Evolutionary conservation across 1,140 invertebrate species (phyloP), one percentile per base, ranked within the genome.

Genomic region (Meloidogyne chitwoodi): DNA sequence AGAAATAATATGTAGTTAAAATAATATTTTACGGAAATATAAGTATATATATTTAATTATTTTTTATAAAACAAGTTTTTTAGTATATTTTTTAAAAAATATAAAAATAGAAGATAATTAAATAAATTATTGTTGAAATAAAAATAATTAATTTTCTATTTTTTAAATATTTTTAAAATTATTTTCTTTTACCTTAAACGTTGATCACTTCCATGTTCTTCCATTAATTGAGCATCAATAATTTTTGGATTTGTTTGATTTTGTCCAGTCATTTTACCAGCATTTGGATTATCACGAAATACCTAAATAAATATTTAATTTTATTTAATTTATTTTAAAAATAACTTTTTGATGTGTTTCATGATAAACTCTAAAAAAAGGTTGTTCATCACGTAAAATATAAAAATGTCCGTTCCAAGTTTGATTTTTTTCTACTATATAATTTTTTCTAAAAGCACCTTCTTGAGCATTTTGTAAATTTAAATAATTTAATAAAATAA

Each of bases 321-420:
- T 16, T 29, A 65, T 24, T 29, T 65, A 34, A 29, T 27, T 19
- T 29, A 14, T 2, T 64, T 64, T 62, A n/a, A 19, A 62, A 64
- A 64, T 22, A 8, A 75, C 74, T 34, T 78, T 78, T 34, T 29
- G 48, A 64, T 78, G 77, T 44, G 77, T 79, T 56, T 38, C 22
- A 63, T 78, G 77, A 64, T 66, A 78, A 29, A 78, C 77, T 27
- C 77, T 48, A 34, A 78, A 78, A 41, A 78, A 78, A n/a, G 77
- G 77, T 64, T 78, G 77, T 44, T 80, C 78, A 61, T 79, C 67
- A 4, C 77, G 38, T 16, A 72, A 24, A 11, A 79, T 26, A 73
- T 78, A 78, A 31, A 24, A 24, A 62, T 78, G 77, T 11, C 77
- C 77, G 4, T 64, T 64, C 70, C 27, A 73, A 31, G 56, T 64